Conservation (phyloP, 2,888 invertebrate species). For the Drosophila neonasuta region DNA sequence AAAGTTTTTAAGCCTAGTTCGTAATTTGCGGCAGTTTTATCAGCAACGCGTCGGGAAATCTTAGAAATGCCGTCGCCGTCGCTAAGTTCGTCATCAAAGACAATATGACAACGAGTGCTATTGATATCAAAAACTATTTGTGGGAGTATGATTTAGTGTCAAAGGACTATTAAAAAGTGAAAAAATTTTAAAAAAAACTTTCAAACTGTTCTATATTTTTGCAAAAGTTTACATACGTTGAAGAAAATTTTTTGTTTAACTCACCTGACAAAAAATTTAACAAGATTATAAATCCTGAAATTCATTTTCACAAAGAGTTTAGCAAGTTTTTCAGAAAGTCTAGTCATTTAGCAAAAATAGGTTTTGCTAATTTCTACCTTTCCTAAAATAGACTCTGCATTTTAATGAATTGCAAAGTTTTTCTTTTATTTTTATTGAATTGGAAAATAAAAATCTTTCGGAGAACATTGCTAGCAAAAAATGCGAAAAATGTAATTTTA, state of each 20-base stretch:
- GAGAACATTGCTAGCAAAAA: neutral
- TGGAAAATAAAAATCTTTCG: neutral
- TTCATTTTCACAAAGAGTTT: too few species aligned
- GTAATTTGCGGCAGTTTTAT: neutral
- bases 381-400: too few species aligned
- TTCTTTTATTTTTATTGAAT: neutral
- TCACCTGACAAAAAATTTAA: too few species aligned
- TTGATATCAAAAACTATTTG: constrained; percentile 6
- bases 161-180: neutral
- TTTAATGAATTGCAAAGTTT: neutral
- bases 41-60: constrained; percentile 55
- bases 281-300: too few species aligned
- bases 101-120: constrained; percentile 24
- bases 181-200: neutral
- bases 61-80: constrained; percentile 70
- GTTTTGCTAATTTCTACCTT: too few species aligned
- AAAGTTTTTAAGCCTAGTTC: neutral
- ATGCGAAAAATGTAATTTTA: constrained; percentile 1
- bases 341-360: too few species aligned
- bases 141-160: constrained; percentile 10
- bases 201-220: too few species aligned
- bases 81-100: constrained; percentile 28
- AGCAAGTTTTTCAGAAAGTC: too few species aligned
- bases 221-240: too few species aligned
- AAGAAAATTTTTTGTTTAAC: too few species aligned